These are phyloP conservation scores for Sciaenops ocellatus DNA, from an alignment of 2,797 vertebrate species.

Conservation along the genomic window DNA sequence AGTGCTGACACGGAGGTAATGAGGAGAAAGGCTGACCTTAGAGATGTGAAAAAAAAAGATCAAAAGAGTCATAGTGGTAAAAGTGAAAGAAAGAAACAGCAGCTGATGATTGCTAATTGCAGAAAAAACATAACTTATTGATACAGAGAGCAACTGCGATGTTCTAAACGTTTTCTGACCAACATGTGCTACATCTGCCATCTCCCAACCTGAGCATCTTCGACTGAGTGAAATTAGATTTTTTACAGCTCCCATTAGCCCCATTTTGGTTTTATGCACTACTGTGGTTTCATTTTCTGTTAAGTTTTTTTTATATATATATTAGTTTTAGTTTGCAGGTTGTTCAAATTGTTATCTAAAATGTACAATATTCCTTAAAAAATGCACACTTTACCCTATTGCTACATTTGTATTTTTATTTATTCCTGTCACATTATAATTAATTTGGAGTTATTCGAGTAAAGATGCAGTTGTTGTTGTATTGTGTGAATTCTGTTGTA, in stretches of 20 bases:
- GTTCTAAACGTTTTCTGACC: slow-evolving; percentile 5
- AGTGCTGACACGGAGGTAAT: slow-evolving; percentile 64
- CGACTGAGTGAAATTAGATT: neutral
- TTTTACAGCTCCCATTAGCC: neutral
- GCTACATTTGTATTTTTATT: neutral
- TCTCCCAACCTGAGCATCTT: neutral
- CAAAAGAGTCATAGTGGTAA: slow-evolving; percentile 43
- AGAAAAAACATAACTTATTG: slow-evolving; percentile 19
- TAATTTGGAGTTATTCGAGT: neutral
- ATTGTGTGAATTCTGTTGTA: neutral
- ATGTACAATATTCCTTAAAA: neutral
- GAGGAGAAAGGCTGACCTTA: slow-evolving; percentile 50
- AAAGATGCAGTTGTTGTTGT: neutral
- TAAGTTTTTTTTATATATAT: neutral
- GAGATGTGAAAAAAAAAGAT: slow-evolving; percentile 39
- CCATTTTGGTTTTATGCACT: slow-evolving; percentile 6
- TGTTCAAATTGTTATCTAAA: neutral
- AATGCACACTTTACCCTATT: neutral
- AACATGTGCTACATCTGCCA: neutral
- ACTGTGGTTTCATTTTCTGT: neutral
- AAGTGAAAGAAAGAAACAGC: slow-evolving; percentile 21
- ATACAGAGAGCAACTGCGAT: slow-evolving; percentile 13
- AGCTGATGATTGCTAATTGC: slow-evolving; percentile 28
- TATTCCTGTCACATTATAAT: neutral
- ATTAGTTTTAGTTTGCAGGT: neutral